Evolutionary conservation across 2,797 vertebrate species (phyloP).

Genomic region (Erpetoichthys calabaricus): DNA sequence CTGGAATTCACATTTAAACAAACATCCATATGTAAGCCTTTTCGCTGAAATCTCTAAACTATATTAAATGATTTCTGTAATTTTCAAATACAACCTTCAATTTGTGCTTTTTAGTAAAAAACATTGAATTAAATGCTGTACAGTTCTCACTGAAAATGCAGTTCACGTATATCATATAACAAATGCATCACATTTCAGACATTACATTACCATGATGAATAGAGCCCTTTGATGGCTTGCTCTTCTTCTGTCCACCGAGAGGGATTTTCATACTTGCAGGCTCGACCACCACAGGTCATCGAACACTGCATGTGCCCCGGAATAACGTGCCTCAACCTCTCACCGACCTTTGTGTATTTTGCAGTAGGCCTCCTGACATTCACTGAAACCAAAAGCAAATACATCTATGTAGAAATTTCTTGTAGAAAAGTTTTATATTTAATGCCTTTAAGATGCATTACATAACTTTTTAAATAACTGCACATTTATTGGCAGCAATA

Average conservation of each 20-base stretch:
- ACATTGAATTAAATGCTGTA: no score
- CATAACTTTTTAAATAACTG: no score
- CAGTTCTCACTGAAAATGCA: neutral
- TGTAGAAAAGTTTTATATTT: neutral
- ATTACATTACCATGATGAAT: constrained; percentile 76
- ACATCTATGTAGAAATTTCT: neutral
- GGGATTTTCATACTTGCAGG: constrained; percentile 94
- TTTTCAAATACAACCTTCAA: no score
- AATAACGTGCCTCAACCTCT: constrained; percentile 83
- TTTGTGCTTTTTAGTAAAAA: no score
- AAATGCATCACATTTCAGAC: neutral
- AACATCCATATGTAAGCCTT: no score
- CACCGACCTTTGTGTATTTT: constrained; percentile 91
- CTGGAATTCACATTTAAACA: no score
- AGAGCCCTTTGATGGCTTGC: constrained; percentile 81
- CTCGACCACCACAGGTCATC: constrained; percentile 83
- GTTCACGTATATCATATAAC: neutral
- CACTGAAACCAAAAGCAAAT: constrained; percentile 35
- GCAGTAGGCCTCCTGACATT: constrained; percentile 66
- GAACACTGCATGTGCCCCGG: constrained; percentile 92
- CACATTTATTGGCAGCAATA: no score
- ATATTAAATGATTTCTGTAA: no score
- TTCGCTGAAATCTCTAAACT: no score
- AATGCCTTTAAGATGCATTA: no score
- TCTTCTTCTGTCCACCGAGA: constrained; percentile 82